These are phyloP conservation scores for Ciconia maguari DNA, from an alignment of 2,113 vertebrate species.

Conservation along the genomic window DNA sequence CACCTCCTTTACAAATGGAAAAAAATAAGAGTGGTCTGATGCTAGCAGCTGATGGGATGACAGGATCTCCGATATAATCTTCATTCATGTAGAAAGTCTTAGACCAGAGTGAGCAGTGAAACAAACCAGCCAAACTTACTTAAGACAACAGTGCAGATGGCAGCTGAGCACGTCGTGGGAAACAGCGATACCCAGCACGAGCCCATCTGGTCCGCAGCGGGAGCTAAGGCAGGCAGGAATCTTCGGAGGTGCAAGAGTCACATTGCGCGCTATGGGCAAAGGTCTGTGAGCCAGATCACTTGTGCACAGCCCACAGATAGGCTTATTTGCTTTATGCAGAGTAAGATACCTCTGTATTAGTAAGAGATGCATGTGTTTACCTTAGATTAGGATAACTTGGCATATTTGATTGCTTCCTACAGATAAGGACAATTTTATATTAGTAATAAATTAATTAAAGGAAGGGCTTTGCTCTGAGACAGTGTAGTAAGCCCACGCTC, in stretches of 20 bases:
- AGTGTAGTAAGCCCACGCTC: not conserved
- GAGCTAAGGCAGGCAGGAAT: not conserved
- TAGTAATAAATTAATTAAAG: not conserved
- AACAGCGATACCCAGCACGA: not conserved
- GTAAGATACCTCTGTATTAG: not conserved
- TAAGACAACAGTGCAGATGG: not conserved
- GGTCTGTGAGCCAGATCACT: not conserved
- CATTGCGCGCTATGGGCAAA: not conserved
- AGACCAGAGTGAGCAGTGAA: not conserved
- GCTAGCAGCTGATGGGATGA: not conserved
- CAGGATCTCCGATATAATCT: not conserved
- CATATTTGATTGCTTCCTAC: not conserved
- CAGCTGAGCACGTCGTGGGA: not conserved
- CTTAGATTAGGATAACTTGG: not conserved
- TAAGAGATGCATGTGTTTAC: not conserved
- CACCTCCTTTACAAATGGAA: not conserved
- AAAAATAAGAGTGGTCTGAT: not conserved
- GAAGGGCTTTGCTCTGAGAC: not conserved
- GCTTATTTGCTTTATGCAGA: not conserved
- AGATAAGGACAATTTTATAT: not conserved
- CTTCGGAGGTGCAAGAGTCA: not conserved
- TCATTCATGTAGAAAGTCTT: not conserved
- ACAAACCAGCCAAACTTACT: constrained; percentile 5
- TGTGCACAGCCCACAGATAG: not conserved
- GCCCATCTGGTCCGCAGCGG: accelerated